Percentiles rank a stretch among this genome's conserved stretches.
phyloP scores from a whole-genome alignment of 2,888 invertebrate genomes.

The Allygus modestus region DNA sequence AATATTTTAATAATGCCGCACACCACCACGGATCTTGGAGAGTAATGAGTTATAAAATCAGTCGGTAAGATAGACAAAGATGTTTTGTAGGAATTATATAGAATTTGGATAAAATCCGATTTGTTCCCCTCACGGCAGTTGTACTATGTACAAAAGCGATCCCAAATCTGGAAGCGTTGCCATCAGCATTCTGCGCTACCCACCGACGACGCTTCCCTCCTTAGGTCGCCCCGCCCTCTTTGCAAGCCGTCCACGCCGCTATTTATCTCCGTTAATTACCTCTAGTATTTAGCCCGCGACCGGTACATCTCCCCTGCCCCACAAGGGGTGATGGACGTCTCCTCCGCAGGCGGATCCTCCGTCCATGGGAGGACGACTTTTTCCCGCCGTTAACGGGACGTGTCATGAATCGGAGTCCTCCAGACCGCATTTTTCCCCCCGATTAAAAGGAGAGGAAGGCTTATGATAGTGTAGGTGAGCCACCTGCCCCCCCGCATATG shows the following conservation, averaged over 20 bases:
- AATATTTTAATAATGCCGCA: too few relatives aligned
- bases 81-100: too few relatives aligned
- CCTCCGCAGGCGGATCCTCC: background rate
- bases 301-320: background rate
- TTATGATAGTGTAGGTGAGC: slow-evolving; percentile 28
- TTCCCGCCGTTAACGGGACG: slow-evolving; percentile 38
- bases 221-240: background rate
- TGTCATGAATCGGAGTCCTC: background rate
- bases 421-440: slow-evolving; percentile 12
- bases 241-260: background rate
- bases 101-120: too few relatives aligned
- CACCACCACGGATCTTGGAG: too few relatives aligned
- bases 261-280: background rate
- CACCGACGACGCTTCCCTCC: background rate
- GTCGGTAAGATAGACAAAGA: too few relatives aligned
- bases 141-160: too few relatives aligned
- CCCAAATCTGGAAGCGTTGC: too few relatives aligned
- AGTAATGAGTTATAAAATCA: too few relatives aligned
- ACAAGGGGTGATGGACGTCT: slow-evolving; percentile 23
- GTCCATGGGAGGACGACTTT: background rate
- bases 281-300: background rate
- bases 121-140: too few relatives aligned
- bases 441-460: background rate
- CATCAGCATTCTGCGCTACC: background rate
- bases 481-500: background rate